Conservation (phyloP, 2,113 vertebrate genomes). For the Strix aluco region DNA sequence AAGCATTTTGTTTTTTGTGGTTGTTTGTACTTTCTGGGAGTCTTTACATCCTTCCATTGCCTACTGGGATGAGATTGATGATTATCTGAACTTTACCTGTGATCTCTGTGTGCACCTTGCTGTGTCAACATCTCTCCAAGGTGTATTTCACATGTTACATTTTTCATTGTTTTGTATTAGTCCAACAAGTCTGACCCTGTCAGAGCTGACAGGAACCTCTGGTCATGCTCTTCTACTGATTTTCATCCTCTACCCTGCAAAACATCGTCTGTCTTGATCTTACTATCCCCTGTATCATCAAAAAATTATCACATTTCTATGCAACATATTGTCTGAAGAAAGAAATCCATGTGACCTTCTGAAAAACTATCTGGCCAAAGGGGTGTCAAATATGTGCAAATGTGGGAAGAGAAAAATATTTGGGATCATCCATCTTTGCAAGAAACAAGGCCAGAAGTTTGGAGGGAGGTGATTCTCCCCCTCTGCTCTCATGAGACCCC, state of each 20-base stretch:
- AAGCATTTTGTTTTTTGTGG: background rate
- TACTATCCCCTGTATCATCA: background rate
- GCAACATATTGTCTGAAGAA: background rate
- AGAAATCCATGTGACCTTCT: background rate
- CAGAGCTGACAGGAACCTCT: conserved; percentile 9
- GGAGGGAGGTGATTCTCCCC: too few relatives aligned
- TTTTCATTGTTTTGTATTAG: conserved; percentile 7
- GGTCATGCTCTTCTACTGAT: background rate
- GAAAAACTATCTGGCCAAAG: background rate
- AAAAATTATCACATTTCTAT: conserved; percentile 12
- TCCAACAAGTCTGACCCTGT: background rate
- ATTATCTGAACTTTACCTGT: conserved; percentile 28
- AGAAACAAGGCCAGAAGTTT: too few relatives aligned
- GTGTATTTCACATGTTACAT: conserved; percentile 5
- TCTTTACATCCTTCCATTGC: background rate
- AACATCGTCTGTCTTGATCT: conserved; percentile 6
- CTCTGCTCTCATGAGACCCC: too few relatives aligned
- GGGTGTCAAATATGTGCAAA: background rate
- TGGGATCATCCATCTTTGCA: background rate
- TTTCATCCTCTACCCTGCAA: background rate
- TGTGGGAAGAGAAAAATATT: background rate
- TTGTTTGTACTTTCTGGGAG: background rate
- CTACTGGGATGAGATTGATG: background rate
- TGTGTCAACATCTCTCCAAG: conserved; percentile 40
- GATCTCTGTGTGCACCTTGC: conserved; percentile 6